Evolutionary conservation across 1,140 invertebrate genomes (phyloP), one percentile per base, ranked within the genome.

Genomic region (Heliothis subflexa): DNA sequence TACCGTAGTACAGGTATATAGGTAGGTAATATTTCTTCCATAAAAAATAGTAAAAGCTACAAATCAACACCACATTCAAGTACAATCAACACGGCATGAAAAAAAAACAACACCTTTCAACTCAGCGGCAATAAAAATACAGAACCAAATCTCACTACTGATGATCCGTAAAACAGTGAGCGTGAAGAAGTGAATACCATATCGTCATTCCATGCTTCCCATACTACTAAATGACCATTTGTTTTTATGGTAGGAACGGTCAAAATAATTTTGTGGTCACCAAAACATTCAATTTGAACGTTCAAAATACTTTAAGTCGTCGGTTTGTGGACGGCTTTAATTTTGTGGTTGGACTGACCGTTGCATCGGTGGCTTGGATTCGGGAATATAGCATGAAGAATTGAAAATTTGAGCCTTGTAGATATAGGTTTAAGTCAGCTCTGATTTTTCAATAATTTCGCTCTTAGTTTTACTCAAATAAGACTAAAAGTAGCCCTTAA

Each of bases 161-260:
- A 83, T 82, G 79, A 71, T 49, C 80, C 81, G 81, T 85, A 71
- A 82, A 84, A 88, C 75, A 25, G 78, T 80, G 47, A 75, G 74
- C 79, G 66, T 81, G 73, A 64, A 75, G 59, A 77, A 90, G 87
- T 89, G 85, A 85, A 87, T 86, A 83, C 83, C 85, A 83, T 82
- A 86, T 71, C 81, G 83, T 81, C 81, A 80, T 86, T 85, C 79
- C 80, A 25, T 68, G 81, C 76, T 82, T 84, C 81, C 79, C 79
- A 81, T 79, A 72, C 45, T 28, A 76, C 77, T 71, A 83, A 83
- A 83, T 75, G 79, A 80, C 54, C 78, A 76, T 79, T 82, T 78
- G 74, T 81, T 81, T 73, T 70, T 78, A 55, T 78, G 50, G 33
- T 55, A 45, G 18, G 55, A 52, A 71, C 55, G 57, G 64, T 59